Percentiles rank a stretch among this genome's conserved stretches.
These are phyloP conservation scores for Theristicus caerulescens DNA, from an alignment of 2,113 vertebrate species.

Conservation along the genomic window DNA sequence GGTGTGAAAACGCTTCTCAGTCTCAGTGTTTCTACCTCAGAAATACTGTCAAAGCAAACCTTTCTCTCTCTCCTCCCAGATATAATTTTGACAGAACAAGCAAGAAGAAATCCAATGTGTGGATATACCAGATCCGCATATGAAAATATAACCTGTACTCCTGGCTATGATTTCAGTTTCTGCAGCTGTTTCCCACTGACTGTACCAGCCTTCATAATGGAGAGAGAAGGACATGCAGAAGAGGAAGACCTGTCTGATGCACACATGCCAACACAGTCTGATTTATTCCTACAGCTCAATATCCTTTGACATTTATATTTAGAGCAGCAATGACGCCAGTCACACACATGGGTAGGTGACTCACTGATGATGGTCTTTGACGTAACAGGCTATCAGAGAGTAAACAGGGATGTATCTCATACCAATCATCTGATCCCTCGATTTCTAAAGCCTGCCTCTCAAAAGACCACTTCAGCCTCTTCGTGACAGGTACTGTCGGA, in stretches of 20 bases:
- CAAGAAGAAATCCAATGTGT: not conserved
- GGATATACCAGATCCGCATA: not conserved
- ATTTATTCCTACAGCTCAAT: not conserved
- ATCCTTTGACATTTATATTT: conserved; percentile 20
- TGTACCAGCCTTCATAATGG: not conserved
- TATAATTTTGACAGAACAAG: not conserved
- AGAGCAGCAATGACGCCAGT: not conserved
- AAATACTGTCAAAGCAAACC: conserved; percentile 22
- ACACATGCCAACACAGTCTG: not conserved
- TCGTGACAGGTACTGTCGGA: not conserved
- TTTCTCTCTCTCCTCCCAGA: not conserved
- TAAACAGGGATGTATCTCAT: not conserved
- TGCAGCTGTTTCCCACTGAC: not conserved
- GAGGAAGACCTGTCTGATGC: not conserved
- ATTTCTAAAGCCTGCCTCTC: not conserved
- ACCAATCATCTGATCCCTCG: not conserved
- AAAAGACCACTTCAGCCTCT: not conserved
- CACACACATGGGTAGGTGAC: not conserved
- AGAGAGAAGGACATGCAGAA: not conserved
- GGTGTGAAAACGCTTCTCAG: conserved; percentile 8
- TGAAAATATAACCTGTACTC: not conserved
- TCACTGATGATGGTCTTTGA: conserved; percentile 28
- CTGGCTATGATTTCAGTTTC: not conserved
- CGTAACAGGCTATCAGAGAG: not conserved
- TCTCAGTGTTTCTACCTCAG: conserved; percentile 4